Evolutionary conservation across 2,888 invertebrate genomes (phyloP).

Genomic region (Parnassius smintheus): DNA sequence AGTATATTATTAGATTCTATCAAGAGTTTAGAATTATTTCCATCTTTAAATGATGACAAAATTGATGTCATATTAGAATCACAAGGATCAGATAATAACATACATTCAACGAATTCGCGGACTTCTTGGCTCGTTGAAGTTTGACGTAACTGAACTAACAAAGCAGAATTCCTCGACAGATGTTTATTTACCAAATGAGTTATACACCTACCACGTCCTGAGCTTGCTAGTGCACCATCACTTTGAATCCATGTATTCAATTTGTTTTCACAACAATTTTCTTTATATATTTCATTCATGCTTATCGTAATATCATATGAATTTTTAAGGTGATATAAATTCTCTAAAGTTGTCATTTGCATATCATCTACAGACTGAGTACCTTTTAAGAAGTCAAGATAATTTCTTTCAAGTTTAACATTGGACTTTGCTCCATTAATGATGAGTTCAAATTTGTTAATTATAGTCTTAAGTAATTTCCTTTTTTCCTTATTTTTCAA

Average conservation of each 20-base stretch:
- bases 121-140: constrained; percentile 57
- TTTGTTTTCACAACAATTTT: constrained; percentile 44
- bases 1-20: constrained; percentile 54
- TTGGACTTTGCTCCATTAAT: constrained; percentile 46
- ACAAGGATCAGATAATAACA: constrained; percentile 42
- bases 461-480: constrained; percentile 53
- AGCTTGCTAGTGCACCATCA: constrained; percentile 44
- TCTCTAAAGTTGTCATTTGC: constrained; percentile 57
- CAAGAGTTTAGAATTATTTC: constrained; percentile 53
- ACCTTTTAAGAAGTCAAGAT: constrained; percentile 72
- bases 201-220: constrained; percentile 51
- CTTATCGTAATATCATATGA: constrained; percentile 52
- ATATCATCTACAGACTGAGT: constrained; percentile 49
- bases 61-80: constrained; percentile 38
- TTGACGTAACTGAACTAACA: constrained; percentile 52
- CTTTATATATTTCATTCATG: constrained; percentile 58
- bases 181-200: constrained; percentile 48
- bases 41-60: constrained; percentile 55
- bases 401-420: constrained; percentile 60
- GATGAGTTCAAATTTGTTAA: constrained; percentile 68
- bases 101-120: constrained; percentile 57
- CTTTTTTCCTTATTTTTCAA: constrained; percentile 53
- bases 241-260: constrained; percentile 44
- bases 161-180: constrained; percentile 43
- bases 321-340: constrained; percentile 67